Conservation (phyloP, 2,113 vertebrate genomes). For the Lathamus discolor region DNA sequence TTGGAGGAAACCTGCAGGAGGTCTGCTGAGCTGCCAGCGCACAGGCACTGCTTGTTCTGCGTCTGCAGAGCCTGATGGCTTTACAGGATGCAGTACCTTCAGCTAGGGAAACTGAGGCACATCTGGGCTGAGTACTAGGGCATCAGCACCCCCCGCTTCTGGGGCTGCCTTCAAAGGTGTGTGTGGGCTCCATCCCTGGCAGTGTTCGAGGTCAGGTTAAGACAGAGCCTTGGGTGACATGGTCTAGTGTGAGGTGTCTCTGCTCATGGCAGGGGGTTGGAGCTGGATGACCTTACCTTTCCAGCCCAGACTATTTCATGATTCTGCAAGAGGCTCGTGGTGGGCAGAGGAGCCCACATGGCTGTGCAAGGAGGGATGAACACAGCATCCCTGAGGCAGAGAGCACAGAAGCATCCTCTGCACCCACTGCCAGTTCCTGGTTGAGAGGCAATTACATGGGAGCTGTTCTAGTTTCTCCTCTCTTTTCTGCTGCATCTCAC, state of each 20-base stretch:
- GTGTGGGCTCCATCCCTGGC: neutral
- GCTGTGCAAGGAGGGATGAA: accelerated
- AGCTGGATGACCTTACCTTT: neutral
- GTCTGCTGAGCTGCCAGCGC: neutral
- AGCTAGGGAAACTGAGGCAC: neutral
- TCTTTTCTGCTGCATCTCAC: neutral
- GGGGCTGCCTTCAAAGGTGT: no score
- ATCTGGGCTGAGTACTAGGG: neutral
- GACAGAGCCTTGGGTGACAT: neutral
- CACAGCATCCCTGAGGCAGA: neutral
- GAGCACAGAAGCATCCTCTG: neutral
- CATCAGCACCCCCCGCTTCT: neutral
- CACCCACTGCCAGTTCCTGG: neutral
- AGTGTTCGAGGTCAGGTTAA: neutral
- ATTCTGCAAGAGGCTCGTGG: neutral
- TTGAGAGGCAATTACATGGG: neutral
- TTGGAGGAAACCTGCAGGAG: neutral
- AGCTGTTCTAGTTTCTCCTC: neutral
- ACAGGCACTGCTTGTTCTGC: accelerated
- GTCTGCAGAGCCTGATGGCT: neutral
- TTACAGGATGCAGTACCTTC: neutral
- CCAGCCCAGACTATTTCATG: neutral
- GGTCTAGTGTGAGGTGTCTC: neutral
- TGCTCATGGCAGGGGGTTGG: neutral
- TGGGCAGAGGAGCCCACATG: neutral